Conservation (phyloP, 2,888 invertebrate genomes). For the Dioctria rufipes region DNA sequence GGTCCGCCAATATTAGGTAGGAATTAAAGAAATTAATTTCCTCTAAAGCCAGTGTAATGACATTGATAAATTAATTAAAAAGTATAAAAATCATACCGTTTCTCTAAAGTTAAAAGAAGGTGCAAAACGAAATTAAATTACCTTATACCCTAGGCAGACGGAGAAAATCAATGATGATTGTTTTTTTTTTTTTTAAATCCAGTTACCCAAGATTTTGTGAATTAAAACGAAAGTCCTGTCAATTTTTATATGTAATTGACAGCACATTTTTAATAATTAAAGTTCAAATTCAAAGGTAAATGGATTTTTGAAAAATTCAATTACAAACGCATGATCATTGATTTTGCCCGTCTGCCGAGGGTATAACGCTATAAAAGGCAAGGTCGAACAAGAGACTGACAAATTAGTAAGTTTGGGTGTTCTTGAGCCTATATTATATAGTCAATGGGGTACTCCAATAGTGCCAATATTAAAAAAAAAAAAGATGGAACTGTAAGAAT, state of each 20-base stretch:
- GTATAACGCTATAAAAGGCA: too few species aligned
- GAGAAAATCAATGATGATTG: too few species aligned
- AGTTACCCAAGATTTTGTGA: too few species aligned
- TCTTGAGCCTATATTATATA: slow-evolving; percentile 50
- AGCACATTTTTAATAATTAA: too few species aligned
- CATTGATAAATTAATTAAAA: slow-evolving; percentile 34
- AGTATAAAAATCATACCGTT: slow-evolving; percentile 56
- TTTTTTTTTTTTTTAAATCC: too few species aligned
- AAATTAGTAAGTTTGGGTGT: slow-evolving; percentile 39
- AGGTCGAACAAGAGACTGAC: too few species aligned
- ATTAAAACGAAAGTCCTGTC: too few species aligned
- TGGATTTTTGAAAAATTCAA: too few species aligned
- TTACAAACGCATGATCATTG: too few species aligned
- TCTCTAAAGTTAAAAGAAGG: slow-evolving; percentile 54
- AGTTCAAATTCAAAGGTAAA: too few species aligned
- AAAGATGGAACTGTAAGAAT: slow-evolving; percentile 50
- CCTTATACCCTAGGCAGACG: slow-evolving; percentile 45
- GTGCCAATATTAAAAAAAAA: slow-evolving; percentile 54
- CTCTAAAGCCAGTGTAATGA: slow-evolving; percentile 22
- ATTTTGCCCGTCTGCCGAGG: too few species aligned
- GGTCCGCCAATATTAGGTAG: slow-evolving; percentile 58
- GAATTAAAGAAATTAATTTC: slow-evolving; percentile 56
- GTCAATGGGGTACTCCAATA: slow-evolving; percentile 51
- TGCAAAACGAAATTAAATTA: slow-evolving; percentile 47
- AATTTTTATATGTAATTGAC: too few species aligned